These are phyloP conservation scores for Leucosticte australis DNA, from an alignment of 2,113 vertebrate species.

Conservation along the genomic window DNA sequence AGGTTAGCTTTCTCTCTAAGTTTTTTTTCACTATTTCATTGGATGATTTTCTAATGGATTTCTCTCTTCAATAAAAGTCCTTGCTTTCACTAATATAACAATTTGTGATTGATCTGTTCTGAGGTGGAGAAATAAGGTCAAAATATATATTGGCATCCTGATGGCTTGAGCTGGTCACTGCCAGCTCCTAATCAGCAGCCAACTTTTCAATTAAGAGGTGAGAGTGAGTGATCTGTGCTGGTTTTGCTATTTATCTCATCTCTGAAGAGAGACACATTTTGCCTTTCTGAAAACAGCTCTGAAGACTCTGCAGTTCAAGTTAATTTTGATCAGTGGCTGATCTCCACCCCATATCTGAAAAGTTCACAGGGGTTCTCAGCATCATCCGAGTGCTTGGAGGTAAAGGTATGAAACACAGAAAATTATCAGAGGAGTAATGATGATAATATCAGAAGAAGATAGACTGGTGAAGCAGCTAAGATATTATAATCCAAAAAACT, in stretches of 20 bases:
- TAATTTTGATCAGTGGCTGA: not conserved
- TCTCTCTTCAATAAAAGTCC: not conserved
- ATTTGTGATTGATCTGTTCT: constrained; percentile 54
- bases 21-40: constrained; percentile 5
- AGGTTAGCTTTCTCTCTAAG: not conserved
- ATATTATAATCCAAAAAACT: constrained; percentile 33
- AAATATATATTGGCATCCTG: constrained; percentile 23
- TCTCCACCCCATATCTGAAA: not conserved
- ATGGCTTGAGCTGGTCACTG: constrained; percentile 55
- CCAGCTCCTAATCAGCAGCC: constrained; percentile 63
- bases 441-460: not conserved
- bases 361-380: not conserved
- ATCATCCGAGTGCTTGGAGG: not conserved
- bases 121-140: constrained; percentile 49
- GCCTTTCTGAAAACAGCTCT: constrained; percentile 1
- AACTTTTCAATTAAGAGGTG: constrained; percentile 75
- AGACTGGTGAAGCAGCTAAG: not conserved
- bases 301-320: not conserved
- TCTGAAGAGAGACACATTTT: not conserved
- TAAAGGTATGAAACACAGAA: not conserved
- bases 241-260: constrained; percentile 46
- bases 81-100: constrained; percentile 43
- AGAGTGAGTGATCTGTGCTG: constrained; percentile 54
- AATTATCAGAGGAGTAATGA: not conserved
- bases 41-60: constrained; percentile 24